These are phyloP conservation scores for Calephelis perditalis DNA, from an alignment of 2,888 invertebrate genomes.

Conservation along the genomic window DNA sequence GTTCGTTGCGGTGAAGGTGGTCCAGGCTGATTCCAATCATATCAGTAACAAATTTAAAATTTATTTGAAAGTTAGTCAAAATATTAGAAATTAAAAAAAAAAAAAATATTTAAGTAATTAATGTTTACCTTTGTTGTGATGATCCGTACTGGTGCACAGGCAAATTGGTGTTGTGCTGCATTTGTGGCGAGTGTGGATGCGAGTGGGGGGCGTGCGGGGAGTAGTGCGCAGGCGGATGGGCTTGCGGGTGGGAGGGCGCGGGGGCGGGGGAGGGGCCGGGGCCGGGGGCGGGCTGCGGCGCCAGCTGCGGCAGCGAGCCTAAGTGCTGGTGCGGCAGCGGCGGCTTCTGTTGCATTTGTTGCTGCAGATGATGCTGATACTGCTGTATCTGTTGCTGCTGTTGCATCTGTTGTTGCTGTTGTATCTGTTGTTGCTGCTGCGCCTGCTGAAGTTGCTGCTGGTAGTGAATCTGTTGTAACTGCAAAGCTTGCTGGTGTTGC, in stretches of 20 bases:
- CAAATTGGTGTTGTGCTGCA: conserved; percentile 37
- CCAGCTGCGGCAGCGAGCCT: conserved; percentile 25
- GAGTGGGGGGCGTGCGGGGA: conserved; percentile 46
- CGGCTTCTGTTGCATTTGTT: conserved; percentile 40
- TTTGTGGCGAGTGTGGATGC: conserved; percentile 41
- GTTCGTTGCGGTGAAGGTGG: conserved; percentile 73
- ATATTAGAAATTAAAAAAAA: neutral
- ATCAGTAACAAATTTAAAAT: conserved; percentile 39
- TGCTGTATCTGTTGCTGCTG: conserved; percentile 43
- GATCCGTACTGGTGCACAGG: conserved; percentile 32
- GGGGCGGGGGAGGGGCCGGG: conserved; percentile 4
- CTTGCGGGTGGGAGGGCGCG: conserved; percentile 15
- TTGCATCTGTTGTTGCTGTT: conserved; percentile 29
- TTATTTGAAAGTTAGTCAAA: neutral
- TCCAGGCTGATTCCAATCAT: conserved; percentile 67
- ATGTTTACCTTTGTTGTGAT: conserved; percentile 46
- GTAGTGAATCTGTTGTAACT: conserved; percentile 40
- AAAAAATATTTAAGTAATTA: neutral
- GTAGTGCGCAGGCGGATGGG: conserved; percentile 34
- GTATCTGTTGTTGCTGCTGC: conserved; percentile 32
- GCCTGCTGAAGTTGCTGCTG: conserved; percentile 44
- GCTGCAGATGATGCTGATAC: conserved; percentile 31
- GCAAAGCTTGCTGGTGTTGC: conserved; percentile 48
- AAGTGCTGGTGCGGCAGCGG: conserved; percentile 51
- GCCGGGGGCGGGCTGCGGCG: conserved; percentile 13